Conservation (phyloP, 2,113 vertebrate genomes). For the Melanerpes formicivorus region DNA sequence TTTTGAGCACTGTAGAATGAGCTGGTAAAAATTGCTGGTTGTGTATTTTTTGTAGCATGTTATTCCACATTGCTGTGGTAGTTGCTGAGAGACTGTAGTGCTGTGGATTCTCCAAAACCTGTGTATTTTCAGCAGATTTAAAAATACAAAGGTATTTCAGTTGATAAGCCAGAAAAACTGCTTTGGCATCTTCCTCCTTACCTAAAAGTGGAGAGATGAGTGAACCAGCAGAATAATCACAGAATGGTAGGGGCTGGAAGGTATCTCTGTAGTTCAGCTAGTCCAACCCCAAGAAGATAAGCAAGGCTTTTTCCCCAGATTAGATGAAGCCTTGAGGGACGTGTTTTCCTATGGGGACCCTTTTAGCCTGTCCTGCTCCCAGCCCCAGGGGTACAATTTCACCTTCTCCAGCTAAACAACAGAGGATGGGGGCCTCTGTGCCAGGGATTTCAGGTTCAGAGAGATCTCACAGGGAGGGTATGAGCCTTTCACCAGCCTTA, state of each 20-base stretch:
- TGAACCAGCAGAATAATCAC: neutral
- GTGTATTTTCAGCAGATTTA: neutral
- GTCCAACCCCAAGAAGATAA: neutral
- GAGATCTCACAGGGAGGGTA: neutral
- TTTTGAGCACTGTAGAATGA: slow-evolving; percentile 17
- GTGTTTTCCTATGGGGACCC: neutral
- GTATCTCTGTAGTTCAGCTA: no score
- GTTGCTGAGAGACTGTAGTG: neutral
- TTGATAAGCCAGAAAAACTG: neutral
- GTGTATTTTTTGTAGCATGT: neutral
- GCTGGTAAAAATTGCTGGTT: slow-evolving; percentile 24
- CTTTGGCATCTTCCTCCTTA: neutral
- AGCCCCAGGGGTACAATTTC: fast-evolving
- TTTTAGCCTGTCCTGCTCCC: neutral
- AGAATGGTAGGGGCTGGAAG: no score
- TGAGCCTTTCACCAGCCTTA: neutral
- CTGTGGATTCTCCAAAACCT: neutral
- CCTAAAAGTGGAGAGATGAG: neutral
- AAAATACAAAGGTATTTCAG: neutral
- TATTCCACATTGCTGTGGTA: neutral
- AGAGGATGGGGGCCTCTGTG: neutral
- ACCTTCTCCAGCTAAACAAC: fast-evolving
- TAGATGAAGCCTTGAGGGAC: neutral
- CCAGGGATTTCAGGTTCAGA: neutral
- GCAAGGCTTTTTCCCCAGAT: neutral